A percentile compares a stretch with the other conserved stretches of the same genome.
phyloP scores from a whole-genome alignment of 30 jellyfish, hydroid and myxozoan species.

The Aurelia aurita region DNA sequence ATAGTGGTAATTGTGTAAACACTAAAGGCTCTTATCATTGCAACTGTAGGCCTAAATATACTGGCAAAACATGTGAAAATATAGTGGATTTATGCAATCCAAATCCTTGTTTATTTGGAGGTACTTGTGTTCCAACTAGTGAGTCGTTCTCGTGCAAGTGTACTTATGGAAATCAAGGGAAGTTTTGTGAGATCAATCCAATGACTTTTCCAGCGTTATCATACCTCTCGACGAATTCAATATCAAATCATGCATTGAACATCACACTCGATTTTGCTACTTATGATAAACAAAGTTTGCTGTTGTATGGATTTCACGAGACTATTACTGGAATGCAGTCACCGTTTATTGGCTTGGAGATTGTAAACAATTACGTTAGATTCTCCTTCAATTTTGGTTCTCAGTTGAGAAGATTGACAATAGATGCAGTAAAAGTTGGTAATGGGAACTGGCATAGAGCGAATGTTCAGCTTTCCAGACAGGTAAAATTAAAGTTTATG shows the following conservation, averaged over 20 bases:
- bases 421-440: slow-evolving; percentile 30
- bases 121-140: slow-evolving; percentile 42
- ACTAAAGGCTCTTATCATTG: slow-evolving; percentile 52
- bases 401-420: slow-evolving; percentile 15
- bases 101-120: slow-evolving; percentile 70
- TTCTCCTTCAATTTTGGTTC: slow-evolving; percentile 54
- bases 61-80: slow-evolving; percentile 75
- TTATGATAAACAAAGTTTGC: slow-evolving; percentile 48
- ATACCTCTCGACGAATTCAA: slow-evolving; percentile 15
- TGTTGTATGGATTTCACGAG: slow-evolving; percentile 56
- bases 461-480: slow-evolving; percentile 30
- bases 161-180: slow-evolving; percentile 59
- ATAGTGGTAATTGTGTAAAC: slow-evolving; percentile 67
- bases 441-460: slow-evolving; percentile 73
- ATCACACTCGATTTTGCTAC: slow-evolving; percentile 55
- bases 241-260: slow-evolving; percentile 30
- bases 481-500: slow-evolving; percentile 10
- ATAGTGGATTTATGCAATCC: slow-evolving; percentile 69
- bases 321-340: slow-evolving; percentile 21
- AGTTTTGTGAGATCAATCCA: slow-evolving; percentile 68
- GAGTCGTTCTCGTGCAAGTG: slow-evolving; percentile 67
- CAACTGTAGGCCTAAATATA: slow-evolving; percentile 47
- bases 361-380: slow-evolving; percentile 14
- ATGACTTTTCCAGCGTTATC: slow-evolving; percentile 56
- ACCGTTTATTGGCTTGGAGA: slow-evolving; percentile 58